phyloP scores from a whole-genome alignment of 2,113 vertebrate genomes.

The Gymnarchus niloticus region DNA sequence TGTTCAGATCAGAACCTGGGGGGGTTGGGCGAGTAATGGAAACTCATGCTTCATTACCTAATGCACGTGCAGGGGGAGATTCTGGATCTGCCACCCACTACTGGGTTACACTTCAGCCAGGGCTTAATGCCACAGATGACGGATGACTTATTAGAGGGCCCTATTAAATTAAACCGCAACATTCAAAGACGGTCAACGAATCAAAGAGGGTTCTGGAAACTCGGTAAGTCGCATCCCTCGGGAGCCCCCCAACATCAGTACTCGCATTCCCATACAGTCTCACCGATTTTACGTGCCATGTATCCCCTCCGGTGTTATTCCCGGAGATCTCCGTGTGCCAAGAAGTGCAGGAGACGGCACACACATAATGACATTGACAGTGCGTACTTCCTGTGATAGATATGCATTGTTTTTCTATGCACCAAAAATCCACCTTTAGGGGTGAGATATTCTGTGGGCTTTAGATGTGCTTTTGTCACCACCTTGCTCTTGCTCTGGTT shows the following conservation, averaged over 20 bases:
- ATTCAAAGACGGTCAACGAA: neutral
- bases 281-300: neutral
- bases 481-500: neutral
- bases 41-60: constrained; percentile 4
- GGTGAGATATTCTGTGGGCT: constrained; percentile 9
- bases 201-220: constrained; percentile 7
- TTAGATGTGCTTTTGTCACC: neutral
- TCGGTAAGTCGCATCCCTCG: neutral
- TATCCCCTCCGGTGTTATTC: neutral
- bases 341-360: neutral
- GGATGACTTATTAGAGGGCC: constrained; percentile 20
- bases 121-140: neutral
- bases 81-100: neutral
- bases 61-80: constrained; percentile 2
- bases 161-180: neutral
- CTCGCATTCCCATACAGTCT: neutral
- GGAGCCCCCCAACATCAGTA: no score
- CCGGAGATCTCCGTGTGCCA: neutral
- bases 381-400: no score
- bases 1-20: neutral
- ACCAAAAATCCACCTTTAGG: neutral
- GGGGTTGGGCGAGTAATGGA: neutral
- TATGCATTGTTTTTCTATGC: neutral
- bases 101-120: neutral
- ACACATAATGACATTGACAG: constrained; percentile 19